Evolutionary conservation across 1,140 invertebrate species (phyloP).

Genomic region (Pseudomyrmex sp.): DNA sequence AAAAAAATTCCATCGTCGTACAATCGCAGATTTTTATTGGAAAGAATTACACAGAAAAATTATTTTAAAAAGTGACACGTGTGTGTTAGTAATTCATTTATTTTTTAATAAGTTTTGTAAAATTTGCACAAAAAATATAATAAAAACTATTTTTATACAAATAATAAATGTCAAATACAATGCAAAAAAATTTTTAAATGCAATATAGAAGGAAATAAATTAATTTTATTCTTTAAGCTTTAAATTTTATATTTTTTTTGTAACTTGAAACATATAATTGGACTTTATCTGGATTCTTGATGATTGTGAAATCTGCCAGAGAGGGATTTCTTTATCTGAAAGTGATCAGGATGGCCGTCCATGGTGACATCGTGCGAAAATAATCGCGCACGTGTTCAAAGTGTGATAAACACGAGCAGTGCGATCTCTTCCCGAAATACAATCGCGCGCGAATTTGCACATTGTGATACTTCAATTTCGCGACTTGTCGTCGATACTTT

Average conservation of each 20-base stretch:
- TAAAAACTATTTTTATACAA: neutral
- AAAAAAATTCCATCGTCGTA: conserved; percentile 9
- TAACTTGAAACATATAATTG: no score
- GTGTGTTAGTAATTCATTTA: no score
- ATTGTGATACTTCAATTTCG: conserved; percentile 63
- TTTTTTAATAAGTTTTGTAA: neutral
- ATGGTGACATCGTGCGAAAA: conserved; percentile 19
- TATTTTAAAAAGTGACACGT: no score
- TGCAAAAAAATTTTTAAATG: no score
- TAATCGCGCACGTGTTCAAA: conserved; percentile 40
- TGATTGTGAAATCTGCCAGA: neutral
- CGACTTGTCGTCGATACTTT: conserved; percentile 51
- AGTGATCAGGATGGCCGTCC: neutral
- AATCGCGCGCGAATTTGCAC: conserved; percentile 42
- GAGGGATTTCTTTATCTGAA: neutral
- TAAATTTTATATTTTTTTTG: neutral
- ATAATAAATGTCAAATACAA: no score
- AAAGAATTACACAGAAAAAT: neutral
- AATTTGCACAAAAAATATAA: neutral
- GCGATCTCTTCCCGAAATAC: conserved; percentile 53
- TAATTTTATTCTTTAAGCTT: neutral
- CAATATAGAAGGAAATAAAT: neutral
- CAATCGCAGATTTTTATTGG: neutral
- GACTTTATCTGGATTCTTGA: neutral
- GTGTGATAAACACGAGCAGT: conserved; percentile 49